Evolutionary conservation across 2,113 vertebrate species (phyloP).

Genomic region (Galemys pyrenaicus): DNA sequence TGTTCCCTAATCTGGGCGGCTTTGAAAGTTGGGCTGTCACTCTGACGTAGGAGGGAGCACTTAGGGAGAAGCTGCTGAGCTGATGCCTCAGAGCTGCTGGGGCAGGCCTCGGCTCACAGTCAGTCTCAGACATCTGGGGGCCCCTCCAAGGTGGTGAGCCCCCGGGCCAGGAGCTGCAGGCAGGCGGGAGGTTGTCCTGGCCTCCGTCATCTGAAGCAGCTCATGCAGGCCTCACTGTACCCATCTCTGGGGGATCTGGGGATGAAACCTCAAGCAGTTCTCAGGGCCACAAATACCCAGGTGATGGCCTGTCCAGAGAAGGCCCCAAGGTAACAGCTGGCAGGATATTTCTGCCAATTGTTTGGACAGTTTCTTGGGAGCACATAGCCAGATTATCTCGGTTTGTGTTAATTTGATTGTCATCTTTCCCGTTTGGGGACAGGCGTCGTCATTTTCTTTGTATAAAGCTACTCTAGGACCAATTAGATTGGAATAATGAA

Average conservation of each 20-base stretch:
- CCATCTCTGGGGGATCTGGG: background rate
- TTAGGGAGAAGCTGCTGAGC: no score
- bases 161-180: background rate
- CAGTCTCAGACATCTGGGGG: background rate
- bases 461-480: background rate
- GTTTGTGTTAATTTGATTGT: background rate
- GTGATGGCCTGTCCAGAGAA: no score
- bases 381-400: background rate
- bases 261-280: background rate
- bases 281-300: background rate
- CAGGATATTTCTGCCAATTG: background rate
- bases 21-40: background rate
- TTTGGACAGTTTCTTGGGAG: background rate
- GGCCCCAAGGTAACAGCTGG: rapidly evolving
- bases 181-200: background rate
- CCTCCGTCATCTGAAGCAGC: background rate
- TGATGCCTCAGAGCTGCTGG: background rate
- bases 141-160: no score
- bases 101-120: background rate
- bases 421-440: background rate
- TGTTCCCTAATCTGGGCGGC: background rate
- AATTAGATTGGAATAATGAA: background rate
- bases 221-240: background rate
- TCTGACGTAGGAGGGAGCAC: background rate
- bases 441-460: background rate